Percentiles rank a stretch among this genome's conserved stretches.
Conservation (phyloP, 1,140 invertebrate genomes). For the Macrotrachela quadricornifera region DNA sequence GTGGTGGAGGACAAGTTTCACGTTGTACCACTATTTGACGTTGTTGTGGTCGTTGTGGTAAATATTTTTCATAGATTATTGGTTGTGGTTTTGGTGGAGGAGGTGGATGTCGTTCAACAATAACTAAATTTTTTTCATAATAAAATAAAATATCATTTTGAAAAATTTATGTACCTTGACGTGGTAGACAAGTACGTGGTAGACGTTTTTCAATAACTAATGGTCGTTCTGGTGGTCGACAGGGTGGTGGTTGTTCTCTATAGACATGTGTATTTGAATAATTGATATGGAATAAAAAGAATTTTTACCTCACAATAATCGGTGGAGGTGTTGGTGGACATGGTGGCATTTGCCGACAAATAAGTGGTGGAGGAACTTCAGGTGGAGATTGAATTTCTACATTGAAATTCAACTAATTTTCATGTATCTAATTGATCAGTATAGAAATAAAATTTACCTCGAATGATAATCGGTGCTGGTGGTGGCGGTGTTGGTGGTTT, state of each 20-base stretch:
- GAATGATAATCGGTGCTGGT: slow-evolving; percentile 7
- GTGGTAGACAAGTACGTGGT: neutral
- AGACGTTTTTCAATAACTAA: neutral
- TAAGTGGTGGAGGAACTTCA: too few relatives aligned
- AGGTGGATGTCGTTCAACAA: slow-evolving; percentile 1
- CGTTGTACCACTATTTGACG: too few relatives aligned
- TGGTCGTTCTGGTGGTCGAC: neutral
- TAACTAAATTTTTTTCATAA: neutral
- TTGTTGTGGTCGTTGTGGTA: too few relatives aligned
- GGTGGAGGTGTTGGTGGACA: slow-evolving; percentile 5
- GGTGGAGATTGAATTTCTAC: too few relatives aligned
- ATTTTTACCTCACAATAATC: neutral
- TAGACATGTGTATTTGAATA: neutral
- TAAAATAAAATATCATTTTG: too few relatives aligned
- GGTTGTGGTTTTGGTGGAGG: slow-evolving; percentile 5
- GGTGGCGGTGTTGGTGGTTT: slow-evolving; percentile 7
- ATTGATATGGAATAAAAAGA: slow-evolving; percentile 2
- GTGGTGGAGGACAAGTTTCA: too few relatives aligned
- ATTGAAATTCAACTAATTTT: too few relatives aligned
- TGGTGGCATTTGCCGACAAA: too few relatives aligned
- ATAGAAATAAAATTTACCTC: neutral
- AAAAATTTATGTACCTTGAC: slow-evolving; percentile 1
- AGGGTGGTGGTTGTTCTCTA: slow-evolving; percentile 4
- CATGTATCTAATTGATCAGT: too few relatives aligned
- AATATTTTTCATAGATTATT: neutral